Conservation (phyloP, 1,140 invertebrate genomes). For the Pectinophora gossypiella region DNA sequence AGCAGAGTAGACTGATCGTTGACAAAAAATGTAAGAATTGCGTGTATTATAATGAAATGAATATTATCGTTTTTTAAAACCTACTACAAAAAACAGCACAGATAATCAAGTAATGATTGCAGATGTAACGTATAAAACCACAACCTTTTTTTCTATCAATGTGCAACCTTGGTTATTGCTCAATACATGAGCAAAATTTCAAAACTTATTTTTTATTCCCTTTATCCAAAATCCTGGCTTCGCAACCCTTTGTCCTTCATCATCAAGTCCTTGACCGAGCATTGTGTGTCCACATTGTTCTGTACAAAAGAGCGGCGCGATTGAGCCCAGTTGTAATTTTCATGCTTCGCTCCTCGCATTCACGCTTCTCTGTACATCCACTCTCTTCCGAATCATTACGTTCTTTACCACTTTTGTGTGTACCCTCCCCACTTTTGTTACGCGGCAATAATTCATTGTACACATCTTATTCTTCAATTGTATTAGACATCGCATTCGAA, state of each 20-base stretch:
- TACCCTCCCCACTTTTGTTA: constrained; percentile 51
- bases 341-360: constrained; percentile 60
- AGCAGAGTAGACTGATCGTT: too few relatives aligned
- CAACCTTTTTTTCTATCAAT: constrained; percentile 19
- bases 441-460: constrained; percentile 47
- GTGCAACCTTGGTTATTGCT: neutral
- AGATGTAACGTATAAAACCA: too few relatives aligned
- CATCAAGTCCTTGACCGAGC: constrained; percentile 67
- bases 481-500: constrained; percentile 54
- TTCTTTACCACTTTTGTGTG: constrained; percentile 60
- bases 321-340: constrained; percentile 65
- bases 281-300: constrained; percentile 47
- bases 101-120: too few relatives aligned
- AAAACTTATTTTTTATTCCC: neutral
- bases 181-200: neutral
- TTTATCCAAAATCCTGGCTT: neutral
- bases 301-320: constrained; percentile 57
- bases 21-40: too few relatives aligned
- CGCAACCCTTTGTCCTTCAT: constrained; percentile 24
- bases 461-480: constrained; percentile 42
- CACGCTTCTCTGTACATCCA: constrained; percentile 49
- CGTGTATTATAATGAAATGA: too few relatives aligned
- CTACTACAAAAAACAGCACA: too few relatives aligned
- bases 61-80: too few relatives aligned
- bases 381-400: constrained; percentile 71